Conservation (phyloP, 2,113 vertebrate genomes). For the Salvelinus fontinalis region DNA sequence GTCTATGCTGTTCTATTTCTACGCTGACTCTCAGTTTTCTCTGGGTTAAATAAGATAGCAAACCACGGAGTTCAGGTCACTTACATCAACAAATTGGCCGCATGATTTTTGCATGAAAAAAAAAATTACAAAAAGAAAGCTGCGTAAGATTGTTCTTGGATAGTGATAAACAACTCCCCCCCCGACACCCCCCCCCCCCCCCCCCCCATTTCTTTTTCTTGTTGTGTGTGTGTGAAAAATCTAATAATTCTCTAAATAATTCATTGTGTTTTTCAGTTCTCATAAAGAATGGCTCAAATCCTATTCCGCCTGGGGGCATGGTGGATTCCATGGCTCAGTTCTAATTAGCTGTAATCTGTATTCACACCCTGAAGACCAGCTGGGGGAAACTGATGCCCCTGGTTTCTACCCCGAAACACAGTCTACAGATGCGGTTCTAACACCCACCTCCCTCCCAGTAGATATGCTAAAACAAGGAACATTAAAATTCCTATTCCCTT, state of each 20-base stretch:
- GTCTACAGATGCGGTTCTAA: not conserved
- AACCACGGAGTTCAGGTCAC: conserved; percentile 96
- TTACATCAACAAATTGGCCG: conserved; percentile 98
- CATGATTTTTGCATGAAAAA: conserved; percentile 99
- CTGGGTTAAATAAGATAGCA: conserved; percentile 88
- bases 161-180: conserved; percentile 72
- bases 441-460: conserved; percentile 37
- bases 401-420: conserved; percentile 31
- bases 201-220: conserved; percentile 39
- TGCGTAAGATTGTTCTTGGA: conserved; percentile 93
- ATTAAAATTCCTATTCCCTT: conserved; percentile 11
- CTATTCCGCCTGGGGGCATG: conserved; percentile 24
- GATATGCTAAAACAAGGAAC: conserved; percentile 38
- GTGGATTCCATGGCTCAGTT: conserved; percentile 44
- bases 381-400: conserved; percentile 43
- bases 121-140: conserved; percentile 97
- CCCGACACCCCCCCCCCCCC: conserved; percentile 45
- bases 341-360: conserved; percentile 55
- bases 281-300: conserved; percentile 42
- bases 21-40: conserved; percentile 60
- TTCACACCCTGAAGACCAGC: conserved; percentile 44
- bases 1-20: conserved; percentile 48
- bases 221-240: conserved; percentile 25
- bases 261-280: conserved; percentile 26
- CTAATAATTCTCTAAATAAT: conserved; percentile 34